A percentile compares a stretch with the other conserved stretches of the same genome.
Conservation (phyloP, 2,797 vertebrate species). For the Gallinago nigripennis region DNA sequence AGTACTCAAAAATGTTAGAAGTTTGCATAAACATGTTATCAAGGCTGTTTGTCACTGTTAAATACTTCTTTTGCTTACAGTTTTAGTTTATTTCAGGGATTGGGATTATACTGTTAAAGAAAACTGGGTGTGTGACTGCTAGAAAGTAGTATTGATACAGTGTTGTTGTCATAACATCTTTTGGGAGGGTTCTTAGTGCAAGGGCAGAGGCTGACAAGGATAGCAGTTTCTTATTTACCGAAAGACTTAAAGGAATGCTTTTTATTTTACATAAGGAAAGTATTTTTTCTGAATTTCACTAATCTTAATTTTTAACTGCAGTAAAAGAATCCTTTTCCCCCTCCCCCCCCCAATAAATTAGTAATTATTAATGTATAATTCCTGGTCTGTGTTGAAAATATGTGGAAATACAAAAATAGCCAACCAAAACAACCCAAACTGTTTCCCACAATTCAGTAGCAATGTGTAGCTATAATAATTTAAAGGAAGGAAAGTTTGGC, state of each 20-base stretch:
- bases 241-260: not conserved
- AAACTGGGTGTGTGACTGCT: not conserved
- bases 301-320: not conserved
- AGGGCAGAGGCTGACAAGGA: not conserved
- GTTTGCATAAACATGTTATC: rapidly evolving
- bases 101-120: not conserved
- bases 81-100: not conserved
- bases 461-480: not conserved
- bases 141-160: not conserved
- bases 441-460: not conserved
- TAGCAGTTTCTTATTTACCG: not conserved
- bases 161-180: not conserved
- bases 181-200: not conserved
- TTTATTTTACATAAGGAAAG: not conserved
- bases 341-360: not conserved
- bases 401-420: not conserved
- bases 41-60: not conserved
- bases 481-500: not conserved
- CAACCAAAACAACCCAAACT: not conserved
- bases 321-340: not conserved
- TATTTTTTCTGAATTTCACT: not conserved
- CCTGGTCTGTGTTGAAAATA: not conserved
- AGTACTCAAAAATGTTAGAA: constrained; percentile 50
- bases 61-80: not conserved
- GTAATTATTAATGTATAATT: not conserved